A percentile compares a stretch with the other conserved stretches of the same genome.
Conservation (phyloP, 2,113 vertebrate genomes). For the Delphinus delphis region DNA sequence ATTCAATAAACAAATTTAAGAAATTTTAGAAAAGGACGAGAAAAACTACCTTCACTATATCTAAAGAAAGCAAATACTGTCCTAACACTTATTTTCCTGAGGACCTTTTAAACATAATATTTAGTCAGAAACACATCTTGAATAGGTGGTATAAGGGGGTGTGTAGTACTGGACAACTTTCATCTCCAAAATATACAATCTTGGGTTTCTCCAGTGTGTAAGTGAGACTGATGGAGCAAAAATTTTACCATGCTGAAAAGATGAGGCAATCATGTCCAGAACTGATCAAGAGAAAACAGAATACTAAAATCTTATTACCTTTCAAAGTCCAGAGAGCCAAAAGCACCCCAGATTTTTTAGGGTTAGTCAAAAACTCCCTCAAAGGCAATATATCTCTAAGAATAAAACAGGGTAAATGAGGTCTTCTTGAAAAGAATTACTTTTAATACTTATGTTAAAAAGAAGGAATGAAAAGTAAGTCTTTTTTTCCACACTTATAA, state of each 20-base stretch:
- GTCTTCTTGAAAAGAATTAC: background rate
- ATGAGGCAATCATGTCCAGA: background rate
- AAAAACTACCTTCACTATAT: background rate
- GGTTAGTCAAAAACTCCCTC: background rate
- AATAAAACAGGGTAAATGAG: background rate
- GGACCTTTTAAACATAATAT: background rate
- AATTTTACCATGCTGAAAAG: background rate
- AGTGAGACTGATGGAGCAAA: background rate
- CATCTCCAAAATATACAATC: background rate
- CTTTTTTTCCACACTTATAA: background rate
- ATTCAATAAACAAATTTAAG: background rate
- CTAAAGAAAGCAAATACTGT: background rate
- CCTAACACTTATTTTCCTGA: background rate
- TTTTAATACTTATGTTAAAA: background rate
- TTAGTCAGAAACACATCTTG: background rate
- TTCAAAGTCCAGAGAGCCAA: background rate
- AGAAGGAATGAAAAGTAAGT: background rate
- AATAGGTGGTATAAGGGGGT: background rate
- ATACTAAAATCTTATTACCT: background rate
- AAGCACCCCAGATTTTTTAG: background rate
- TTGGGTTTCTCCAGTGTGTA: background rate
- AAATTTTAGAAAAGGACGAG: background rate
- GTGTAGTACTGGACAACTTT: background rate
- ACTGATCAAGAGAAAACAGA: background rate
- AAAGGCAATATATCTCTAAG: background rate